Evolutionary conservation across 2,888 invertebrate genomes (phyloP).

Genomic region (Eledone cirrhosa): DNA sequence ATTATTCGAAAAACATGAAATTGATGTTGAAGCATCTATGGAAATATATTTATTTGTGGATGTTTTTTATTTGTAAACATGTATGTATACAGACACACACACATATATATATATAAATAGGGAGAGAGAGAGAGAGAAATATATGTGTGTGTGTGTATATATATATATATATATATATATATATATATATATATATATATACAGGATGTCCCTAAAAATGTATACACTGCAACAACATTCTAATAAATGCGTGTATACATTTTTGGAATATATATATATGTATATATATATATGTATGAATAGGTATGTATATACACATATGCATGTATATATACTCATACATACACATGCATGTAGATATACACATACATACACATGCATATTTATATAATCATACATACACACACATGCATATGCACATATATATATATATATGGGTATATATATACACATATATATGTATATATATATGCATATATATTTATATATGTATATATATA

Average conservation of each 20-base stretch:
- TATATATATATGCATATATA: neutral
- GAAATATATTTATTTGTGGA: neutral
- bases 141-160: neutral
- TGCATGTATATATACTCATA: neutral
- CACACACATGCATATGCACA: neutral
- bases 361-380: neutral
- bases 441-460: neutral
- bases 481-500: neutral
- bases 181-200: conserved; percentile 2
- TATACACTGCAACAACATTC: too few species aligned
- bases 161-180: neutral
- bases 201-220: too few species aligned
- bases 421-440: neutral
- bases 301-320: neutral
- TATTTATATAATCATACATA: too few species aligned
- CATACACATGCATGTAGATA: neutral
- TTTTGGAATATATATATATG: neutral
- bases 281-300: neutral
- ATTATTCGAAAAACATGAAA: neutral
- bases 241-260: too few species aligned
- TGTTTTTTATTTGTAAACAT: neutral
- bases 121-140: neutral
- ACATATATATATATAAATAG: neutral
- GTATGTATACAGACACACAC: neutral
- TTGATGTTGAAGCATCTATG: neutral